A percentile compares a stretch with the other conserved stretches of the same genome.
phyloP scores from a whole-genome alignment of 2,797 vertebrate species.

The Falco novaeseelandiae region DNA sequence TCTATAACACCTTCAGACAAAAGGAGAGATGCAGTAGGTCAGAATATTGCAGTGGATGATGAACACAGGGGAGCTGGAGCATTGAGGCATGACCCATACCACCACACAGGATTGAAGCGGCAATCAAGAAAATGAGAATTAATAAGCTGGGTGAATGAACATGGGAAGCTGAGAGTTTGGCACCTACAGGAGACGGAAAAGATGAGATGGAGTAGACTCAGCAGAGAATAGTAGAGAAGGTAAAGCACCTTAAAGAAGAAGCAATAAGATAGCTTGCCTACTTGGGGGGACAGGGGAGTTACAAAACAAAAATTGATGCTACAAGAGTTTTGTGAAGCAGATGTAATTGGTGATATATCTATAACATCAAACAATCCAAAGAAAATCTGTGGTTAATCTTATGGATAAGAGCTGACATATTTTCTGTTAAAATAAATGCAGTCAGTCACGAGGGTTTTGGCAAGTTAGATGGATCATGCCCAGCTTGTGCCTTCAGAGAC shows the following conservation, averaged over 20 bases:
- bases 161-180: background rate
- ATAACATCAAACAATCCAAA: background rate
- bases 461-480: background rate
- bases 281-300: accelerated
- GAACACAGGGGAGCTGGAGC: background rate
- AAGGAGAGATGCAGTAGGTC: background rate
- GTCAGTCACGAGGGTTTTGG: background rate
- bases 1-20: background rate
- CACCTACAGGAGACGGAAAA: background rate
- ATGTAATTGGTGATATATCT: background rate
- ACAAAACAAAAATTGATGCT: background rate
- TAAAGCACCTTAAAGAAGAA: background rate
- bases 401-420: background rate
- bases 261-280: background rate
- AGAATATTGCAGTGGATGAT: background rate
- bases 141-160: background rate
- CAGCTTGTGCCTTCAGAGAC: background rate
- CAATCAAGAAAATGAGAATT: background rate
- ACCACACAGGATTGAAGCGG: background rate
- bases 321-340: background rate
- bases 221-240: background rate
- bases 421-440: background rate
- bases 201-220: background rate
- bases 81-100: accelerated
- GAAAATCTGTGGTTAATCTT: background rate